Conservation (phyloP, 2,888 invertebrate species). For the Seira ritae region DNA sequence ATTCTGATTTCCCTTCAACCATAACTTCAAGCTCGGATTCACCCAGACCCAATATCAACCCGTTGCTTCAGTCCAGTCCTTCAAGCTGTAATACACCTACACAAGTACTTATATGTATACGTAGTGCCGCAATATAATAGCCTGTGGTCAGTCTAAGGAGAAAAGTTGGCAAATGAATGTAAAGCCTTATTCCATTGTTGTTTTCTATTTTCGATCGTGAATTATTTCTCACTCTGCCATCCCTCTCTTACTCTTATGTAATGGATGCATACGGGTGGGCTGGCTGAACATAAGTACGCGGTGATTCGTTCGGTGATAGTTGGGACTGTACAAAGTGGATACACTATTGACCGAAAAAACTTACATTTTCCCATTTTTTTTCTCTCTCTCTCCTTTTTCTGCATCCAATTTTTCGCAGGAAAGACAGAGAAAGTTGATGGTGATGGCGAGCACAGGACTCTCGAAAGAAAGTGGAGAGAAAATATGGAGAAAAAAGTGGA, state of each 20-base stretch:
- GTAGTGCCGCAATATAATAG: neutral
- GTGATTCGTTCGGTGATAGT: constrained; percentile 10
- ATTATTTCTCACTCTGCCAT: constrained; percentile 14
- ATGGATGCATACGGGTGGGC: constrained; percentile 10
- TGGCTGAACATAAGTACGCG: constrained; percentile 8
- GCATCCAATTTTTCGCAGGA: constrained; percentile 13
- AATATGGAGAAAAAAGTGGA: constrained; percentile 9
- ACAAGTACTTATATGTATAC: neutral
- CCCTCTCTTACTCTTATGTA: constrained; percentile 5
- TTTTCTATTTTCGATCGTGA: constrained; percentile 22
- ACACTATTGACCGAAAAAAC: neutral
- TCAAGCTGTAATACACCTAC: neutral
- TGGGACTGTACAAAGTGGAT: constrained; percentile 12
- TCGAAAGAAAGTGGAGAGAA: constrained; percentile 16
- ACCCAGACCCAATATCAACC: neutral
- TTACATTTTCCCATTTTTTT: neutral
- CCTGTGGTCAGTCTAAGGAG: neutral
- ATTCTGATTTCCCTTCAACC: neutral
- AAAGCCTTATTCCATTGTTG: constrained; percentile 3
- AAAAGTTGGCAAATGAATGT: constrained; percentile 10
- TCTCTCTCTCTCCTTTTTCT: neutral
- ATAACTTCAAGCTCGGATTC: constrained; percentile 5
- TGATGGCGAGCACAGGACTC: constrained; percentile 15
- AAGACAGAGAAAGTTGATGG: constrained; percentile 14
- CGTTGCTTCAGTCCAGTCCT: too few species aligned